Evolutionary conservation across 1,140 invertebrate genomes (phyloP), one percentile per base, ranked within the genome.

Genomic region (Aphis craccivora): DNA sequence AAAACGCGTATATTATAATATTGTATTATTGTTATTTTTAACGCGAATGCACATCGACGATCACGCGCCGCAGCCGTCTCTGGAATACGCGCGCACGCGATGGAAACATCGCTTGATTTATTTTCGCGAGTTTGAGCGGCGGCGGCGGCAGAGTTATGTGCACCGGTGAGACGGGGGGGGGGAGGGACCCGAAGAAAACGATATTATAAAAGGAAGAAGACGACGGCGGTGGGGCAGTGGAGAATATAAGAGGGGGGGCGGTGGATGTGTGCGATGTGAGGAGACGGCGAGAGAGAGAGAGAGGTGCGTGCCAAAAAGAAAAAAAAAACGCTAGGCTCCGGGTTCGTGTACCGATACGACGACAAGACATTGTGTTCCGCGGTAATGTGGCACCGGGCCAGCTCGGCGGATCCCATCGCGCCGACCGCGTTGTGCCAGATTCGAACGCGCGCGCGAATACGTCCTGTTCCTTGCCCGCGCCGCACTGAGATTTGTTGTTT

Each of bases 381-480:
- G 40, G 43, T 45, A 40, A 86, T 30, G 84, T 86, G 43, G 84
- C 43, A 86, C 43, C 40, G 43, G 30, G 84, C 84, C 84, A 86
- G 84, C 40, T 25, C 40, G 23, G 22, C 25, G 40, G 40, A 76
- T 76, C 60, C 30, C 37, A 30, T 86, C 84, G 43, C 40, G 60
- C 60, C 84, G 25, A 40, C 2, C 84, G 37, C 84, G 11, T 20
- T 90, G 89, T 90, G 89, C 89, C 89, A 90, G 88, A 90, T 90
- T 90, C 48, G 53, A 90, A 40, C 60, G 60, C 60, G 60, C 60
- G 60, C 30, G 60, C 30, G 30, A n/a, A n/a, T n/a, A n/a, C 60
- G 88, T 89, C 88, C 88, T 55, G 88, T 89, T 89, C 51, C 88
- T 55, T 22, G 45, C 35, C 51, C 88, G 37, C 23, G 45, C 35